A percentile compares a stretch with the other conserved stretches of the same genome.
These are phyloP conservation scores for Muntiacus muntjak DNA, from an alignment of 2,113 vertebrate genomes.

Conservation along the genomic window DNA sequence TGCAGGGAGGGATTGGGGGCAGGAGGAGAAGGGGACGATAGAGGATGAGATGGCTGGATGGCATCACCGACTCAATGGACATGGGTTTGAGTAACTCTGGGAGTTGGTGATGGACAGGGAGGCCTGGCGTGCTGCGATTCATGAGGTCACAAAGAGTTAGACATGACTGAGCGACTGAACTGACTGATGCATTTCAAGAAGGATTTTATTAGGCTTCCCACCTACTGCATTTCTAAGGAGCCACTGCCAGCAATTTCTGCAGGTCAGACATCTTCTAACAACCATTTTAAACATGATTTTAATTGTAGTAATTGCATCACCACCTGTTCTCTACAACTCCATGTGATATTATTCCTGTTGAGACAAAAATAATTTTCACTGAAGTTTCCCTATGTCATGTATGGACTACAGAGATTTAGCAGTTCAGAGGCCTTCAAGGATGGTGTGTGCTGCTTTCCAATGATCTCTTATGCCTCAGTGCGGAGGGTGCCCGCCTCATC, in stretches of 20 bases:
- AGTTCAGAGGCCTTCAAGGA: not conserved
- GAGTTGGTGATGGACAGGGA: no score
- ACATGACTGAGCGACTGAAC: no score
- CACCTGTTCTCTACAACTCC: not conserved
- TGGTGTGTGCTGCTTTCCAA: not conserved
- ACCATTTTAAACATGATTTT: conserved; percentile 3
- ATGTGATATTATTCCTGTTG: not conserved
- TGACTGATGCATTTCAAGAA: not conserved
- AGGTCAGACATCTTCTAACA: conserved; percentile 23
- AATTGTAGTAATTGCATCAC: not conserved
- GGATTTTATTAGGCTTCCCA: not conserved
- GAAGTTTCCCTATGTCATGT: not conserved
- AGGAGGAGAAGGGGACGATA: no score
- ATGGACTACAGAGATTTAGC: not conserved
- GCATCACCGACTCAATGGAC: no score
- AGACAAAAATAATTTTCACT: not conserved
- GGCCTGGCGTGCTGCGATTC: no score
- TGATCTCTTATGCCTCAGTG: not conserved
- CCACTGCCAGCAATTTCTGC: not conserved
- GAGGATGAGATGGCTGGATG: no score
- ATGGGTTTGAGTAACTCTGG: no score
- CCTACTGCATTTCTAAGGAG: conserved; percentile 2
- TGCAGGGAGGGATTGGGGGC: no score
- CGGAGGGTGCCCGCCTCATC: not conserved
- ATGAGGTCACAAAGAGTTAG: no score